Conservation (phyloP, 2,888 invertebrate species). For the Drosophila paramelanica region DNA sequence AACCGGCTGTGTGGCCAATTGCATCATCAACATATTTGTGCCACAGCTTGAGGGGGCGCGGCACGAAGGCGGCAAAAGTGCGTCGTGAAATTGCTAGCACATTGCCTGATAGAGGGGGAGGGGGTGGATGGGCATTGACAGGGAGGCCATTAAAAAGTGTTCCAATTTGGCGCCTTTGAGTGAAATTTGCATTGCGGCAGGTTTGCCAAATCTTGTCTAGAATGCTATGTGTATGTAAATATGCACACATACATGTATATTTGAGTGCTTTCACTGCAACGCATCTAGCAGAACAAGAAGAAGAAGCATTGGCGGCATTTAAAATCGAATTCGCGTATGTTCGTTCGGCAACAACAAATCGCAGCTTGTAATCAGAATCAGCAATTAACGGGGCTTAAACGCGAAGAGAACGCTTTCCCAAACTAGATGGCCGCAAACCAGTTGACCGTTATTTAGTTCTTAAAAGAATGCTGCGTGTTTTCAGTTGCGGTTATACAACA, state of each 20-base stretch:
- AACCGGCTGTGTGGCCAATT: constrained; percentile 56
- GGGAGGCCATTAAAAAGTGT: constrained; percentile 25
- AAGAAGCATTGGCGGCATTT: not conserved
- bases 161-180: constrained; percentile 47
- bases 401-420: constrained; percentile 48
- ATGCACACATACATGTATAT: constrained; percentile 8
- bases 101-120: not conserved
- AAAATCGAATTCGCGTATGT: constrained; percentile 25
- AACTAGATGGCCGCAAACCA: constrained; percentile 48
- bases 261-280: constrained; percentile 63
- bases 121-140: not conserved
- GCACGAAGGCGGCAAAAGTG: constrained; percentile 48
- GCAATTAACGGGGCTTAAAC: constrained; percentile 56
- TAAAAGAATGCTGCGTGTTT: constrained; percentile 16
- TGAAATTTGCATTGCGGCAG: constrained; percentile 47
- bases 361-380: constrained; percentile 42
- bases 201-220: constrained; percentile 36
- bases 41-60: constrained; percentile 23
- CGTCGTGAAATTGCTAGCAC: constrained; percentile 45
- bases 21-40: constrained; percentile 47
- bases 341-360: not conserved
- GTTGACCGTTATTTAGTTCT: constrained; percentile 30
- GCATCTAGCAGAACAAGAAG: not conserved
- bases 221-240: constrained; percentile 24
- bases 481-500: constrained; percentile 67